Evolutionary conservation across 2,888 invertebrate genomes (phyloP).

Genomic region (Brachypterus glaber): DNA sequence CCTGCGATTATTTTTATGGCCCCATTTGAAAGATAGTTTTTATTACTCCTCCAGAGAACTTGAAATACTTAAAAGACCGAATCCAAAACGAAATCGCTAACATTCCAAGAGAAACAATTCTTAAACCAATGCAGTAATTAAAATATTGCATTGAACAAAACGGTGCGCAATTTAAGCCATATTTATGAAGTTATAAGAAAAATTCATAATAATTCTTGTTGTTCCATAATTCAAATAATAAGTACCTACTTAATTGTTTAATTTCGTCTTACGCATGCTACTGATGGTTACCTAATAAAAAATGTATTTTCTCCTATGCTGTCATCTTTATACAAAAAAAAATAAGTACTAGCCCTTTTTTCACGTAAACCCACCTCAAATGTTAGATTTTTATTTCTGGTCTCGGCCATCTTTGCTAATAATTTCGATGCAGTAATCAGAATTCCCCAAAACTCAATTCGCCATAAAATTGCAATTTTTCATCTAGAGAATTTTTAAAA

Average conservation of each 20-base stretch:
- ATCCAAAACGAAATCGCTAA: neutral
- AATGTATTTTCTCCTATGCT: no score
- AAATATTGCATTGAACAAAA: neutral
- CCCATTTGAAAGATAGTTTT: no score
- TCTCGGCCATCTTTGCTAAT: neutral
- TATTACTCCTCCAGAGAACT: neutral
- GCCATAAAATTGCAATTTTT: neutral
- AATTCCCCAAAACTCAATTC: neutral
- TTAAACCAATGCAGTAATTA: neutral
- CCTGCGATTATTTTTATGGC: no score
- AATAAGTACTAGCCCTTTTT: neutral
- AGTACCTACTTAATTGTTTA: conserved; percentile 1
- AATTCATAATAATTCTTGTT: neutral
- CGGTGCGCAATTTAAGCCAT: conserved; percentile 3
- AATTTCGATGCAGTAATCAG: neutral
- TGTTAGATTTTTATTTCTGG: no score
- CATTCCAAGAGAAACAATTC: neutral
- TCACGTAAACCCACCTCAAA: no score
- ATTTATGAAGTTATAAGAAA: neutral
- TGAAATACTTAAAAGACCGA: neutral
- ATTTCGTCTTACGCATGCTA: neutral
- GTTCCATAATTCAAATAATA: conserved; percentile 1
- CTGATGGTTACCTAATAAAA: no score
- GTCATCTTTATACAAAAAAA: neutral
- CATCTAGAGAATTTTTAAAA: neutral